Conservation (phyloP, 2,888 invertebrate species). For the Drosophila incognita region DNA sequence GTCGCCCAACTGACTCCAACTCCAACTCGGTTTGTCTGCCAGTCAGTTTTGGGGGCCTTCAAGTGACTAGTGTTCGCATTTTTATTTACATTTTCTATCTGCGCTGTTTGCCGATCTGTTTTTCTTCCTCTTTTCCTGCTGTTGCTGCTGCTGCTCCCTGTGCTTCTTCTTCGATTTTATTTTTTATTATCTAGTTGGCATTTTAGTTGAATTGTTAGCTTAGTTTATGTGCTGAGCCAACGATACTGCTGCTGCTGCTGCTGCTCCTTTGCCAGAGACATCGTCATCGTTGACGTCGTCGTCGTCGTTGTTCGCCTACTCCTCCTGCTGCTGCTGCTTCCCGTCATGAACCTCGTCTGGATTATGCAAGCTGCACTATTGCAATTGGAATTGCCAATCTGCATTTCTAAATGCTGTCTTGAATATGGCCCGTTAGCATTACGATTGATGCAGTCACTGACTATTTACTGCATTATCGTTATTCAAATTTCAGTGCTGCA, state of each 20-base stretch:
- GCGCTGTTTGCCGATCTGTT: slow-evolving; percentile 21
- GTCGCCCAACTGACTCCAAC: slow-evolving; percentile 44
- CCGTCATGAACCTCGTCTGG: not conserved
- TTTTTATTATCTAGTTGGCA: slow-evolving; percentile 80
- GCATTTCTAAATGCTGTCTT: slow-evolving; percentile 51
- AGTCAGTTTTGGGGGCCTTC: slow-evolving; percentile 40
- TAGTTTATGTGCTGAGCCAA: slow-evolving; percentile 52
- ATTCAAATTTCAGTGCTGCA: slow-evolving; percentile 38
- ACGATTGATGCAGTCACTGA: slow-evolving; percentile 51
- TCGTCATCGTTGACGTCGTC: not conserved
- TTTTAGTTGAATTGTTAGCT: slow-evolving; percentile 79
- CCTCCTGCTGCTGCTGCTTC: not conserved
- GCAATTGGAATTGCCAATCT: slow-evolving; percentile 56
- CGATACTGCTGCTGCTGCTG: slow-evolving; percentile 4
- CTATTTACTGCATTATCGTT: slow-evolving; percentile 44
- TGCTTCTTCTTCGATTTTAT: slow-evolving; percentile 57
- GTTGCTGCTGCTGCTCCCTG: slow-evolving; percentile 22
- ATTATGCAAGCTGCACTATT: slow-evolving; percentile 47
- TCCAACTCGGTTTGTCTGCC: slow-evolving; percentile 43
- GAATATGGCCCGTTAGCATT: slow-evolving; percentile 33
- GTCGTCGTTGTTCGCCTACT: not conserved
- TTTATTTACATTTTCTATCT: slow-evolving; percentile 68
- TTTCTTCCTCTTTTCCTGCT: not conserved
- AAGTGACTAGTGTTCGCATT: slow-evolving; percentile 64
- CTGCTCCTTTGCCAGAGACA: slow-evolving; percentile 25